Conservation (phyloP, 2,113 vertebrate genomes). For the Hippocampus zosterae region DNA sequence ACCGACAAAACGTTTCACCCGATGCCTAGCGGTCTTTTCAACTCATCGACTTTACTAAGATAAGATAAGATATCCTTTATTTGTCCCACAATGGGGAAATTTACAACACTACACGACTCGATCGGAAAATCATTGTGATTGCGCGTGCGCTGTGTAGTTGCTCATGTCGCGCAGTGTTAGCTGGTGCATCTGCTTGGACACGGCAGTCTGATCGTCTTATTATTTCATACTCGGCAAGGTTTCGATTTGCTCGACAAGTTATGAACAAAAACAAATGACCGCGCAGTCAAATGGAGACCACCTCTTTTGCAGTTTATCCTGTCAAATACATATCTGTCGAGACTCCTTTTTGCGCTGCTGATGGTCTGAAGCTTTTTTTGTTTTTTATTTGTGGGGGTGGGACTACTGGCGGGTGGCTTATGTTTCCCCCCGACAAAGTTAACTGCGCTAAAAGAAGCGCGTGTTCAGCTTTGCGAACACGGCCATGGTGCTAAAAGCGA, state of each 20-base stretch:
- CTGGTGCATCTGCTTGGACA: slow-evolving; percentile 41
- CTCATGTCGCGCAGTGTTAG: slow-evolving; percentile 38
- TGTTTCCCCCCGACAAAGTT: slow-evolving; percentile 40
- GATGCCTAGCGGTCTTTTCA: slow-evolving; percentile 53
- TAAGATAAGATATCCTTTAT: no score
- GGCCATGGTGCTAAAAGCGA: slow-evolving; percentile 72
- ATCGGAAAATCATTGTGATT: slow-evolving; percentile 32
- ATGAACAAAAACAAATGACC: slow-evolving; percentile 11
- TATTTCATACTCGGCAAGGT: slow-evolving; percentile 25
- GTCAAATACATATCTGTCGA: slow-evolving; percentile 9
- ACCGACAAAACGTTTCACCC: slow-evolving; percentile 42
- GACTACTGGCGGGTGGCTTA: not conserved
- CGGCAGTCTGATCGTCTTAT: slow-evolving; percentile 29
- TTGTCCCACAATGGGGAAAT: no score
- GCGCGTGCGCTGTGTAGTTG: slow-evolving; percentile 18
- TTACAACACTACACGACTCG: slow-evolving; percentile 49
- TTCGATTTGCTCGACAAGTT: slow-evolving; percentile 57
- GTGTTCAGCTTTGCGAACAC: slow-evolving; percentile 62
- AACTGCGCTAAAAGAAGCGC: slow-evolving; percentile 75
- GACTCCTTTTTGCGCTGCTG: slow-evolving; percentile 26
- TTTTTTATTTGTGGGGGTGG: slow-evolving; percentile 17
- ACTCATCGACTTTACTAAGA: slow-evolving; percentile 51
- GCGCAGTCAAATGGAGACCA: slow-evolving; percentile 19
- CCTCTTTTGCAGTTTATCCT: not conserved
- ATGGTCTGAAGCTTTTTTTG: slow-evolving; percentile 36